phyloP scores from a whole-genome alignment of 1,140 invertebrate species.

The Hyles vespertilio region DNA sequence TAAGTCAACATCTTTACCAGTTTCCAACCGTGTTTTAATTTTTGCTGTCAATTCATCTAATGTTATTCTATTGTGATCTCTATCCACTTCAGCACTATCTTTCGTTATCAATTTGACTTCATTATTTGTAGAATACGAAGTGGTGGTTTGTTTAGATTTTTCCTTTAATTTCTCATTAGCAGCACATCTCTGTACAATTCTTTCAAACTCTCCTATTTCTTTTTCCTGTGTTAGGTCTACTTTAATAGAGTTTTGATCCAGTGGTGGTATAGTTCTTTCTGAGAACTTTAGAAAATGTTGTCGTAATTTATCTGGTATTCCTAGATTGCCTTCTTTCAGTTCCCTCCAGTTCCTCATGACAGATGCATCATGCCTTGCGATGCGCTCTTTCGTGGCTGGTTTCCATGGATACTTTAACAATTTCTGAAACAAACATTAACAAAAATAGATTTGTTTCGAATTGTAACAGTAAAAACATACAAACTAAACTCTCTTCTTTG shows the following conservation, averaged over 20 bases:
- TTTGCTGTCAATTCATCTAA: conserved; percentile 50
- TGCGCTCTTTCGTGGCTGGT: conserved; percentile 73
- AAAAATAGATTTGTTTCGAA: too few species aligned
- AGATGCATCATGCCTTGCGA: conserved; percentile 79
- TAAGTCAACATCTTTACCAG: conserved; percentile 49
- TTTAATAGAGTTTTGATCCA: conserved; percentile 56
- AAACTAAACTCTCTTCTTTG: too few species aligned
- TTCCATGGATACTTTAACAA: conserved; percentile 80
- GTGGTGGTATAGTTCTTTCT: conserved; percentile 70
- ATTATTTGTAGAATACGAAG: conserved; percentile 26
- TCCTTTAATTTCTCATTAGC: conserved; percentile 29
- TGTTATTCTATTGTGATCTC: conserved; percentile 41
- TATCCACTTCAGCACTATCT: conserved; percentile 17
- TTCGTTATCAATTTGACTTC: conserved; percentile 16
- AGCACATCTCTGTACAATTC: conserved; percentile 54
- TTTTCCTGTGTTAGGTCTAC: conserved; percentile 45
- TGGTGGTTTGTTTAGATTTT: conserved; percentile 21
- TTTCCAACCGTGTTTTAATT: conserved; percentile 52
- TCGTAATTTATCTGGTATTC: conserved; percentile 68
- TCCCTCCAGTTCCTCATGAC: conserved; percentile 82
- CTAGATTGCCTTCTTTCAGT: conserved; percentile 74
- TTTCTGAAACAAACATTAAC: conserved; percentile 67
- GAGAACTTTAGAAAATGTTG: conserved; percentile 82
- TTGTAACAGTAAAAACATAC: too few species aligned
- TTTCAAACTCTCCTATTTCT: conserved; percentile 65